These are phyloP conservation scores for Dolichallabes microphthalmus DNA, from an alignment of 2,113 vertebrate species.

Conservation along the genomic window DNA sequence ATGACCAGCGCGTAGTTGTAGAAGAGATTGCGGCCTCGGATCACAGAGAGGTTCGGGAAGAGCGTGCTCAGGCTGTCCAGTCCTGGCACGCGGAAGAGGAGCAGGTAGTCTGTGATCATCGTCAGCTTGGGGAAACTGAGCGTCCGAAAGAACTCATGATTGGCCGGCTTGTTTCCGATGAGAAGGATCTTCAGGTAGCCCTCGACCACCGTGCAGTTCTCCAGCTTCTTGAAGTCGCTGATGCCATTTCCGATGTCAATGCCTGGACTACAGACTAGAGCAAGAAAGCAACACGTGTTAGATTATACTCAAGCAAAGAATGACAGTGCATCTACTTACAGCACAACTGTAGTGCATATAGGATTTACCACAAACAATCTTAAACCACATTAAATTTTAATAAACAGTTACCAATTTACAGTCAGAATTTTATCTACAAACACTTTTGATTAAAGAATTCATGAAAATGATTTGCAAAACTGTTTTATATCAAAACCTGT, in stretches of 20 bases:
- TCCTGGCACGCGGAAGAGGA: conserved; percentile 93
- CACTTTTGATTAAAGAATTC: neutral
- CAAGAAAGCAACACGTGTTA: conserved; percentile 15
- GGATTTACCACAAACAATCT: neutral
- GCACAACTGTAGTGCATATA: too few species aligned
- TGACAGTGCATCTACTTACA: too few species aligned
- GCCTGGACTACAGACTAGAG: conserved; percentile 85
- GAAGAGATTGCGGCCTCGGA: conserved; percentile 92
- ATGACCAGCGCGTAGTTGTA: conserved; percentile 96
- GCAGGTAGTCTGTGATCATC: conserved; percentile 91
- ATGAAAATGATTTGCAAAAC: neutral
- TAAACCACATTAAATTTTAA: neutral
- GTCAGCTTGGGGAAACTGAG: conserved; percentile 95
- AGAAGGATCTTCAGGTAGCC: conserved; percentile 95
- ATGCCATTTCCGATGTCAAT: conserved; percentile 94
- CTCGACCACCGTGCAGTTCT: conserved; percentile 97
- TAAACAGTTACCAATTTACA: neutral
- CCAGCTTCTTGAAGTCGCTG: conserved; percentile 83
- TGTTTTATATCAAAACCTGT: neutral
- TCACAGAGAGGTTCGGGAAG: conserved; percentile 95
- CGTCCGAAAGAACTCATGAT: conserved; percentile 83
- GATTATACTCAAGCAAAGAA: neutral
- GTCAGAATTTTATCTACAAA: neutral
- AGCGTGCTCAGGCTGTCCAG: conserved; percentile 91
- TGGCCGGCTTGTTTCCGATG: conserved; percentile 81